These are phyloP conservation scores for Felis chaus DNA, from an alignment of 2,113 vertebrate species.

Conservation along the genomic window DNA sequence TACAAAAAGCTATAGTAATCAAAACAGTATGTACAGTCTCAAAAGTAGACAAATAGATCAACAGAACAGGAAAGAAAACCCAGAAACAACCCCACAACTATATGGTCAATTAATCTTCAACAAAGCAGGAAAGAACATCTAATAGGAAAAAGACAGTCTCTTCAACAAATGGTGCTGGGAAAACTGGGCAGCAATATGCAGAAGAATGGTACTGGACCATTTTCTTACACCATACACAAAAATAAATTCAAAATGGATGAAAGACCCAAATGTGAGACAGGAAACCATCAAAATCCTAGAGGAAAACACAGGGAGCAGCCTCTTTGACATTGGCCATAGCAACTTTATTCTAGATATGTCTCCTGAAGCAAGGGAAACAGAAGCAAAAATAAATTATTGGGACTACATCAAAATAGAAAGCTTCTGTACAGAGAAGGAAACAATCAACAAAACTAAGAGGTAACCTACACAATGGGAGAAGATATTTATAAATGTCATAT, in stretches of 20 bases:
- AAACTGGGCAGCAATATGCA: background rate
- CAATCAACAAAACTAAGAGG: background rate
- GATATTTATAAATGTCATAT: background rate
- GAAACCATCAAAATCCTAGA: background rate
- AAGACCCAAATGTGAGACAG: background rate
- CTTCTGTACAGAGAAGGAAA: background rate
- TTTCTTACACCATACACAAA: background rate
- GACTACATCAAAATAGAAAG: background rate
- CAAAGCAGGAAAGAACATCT: background rate
- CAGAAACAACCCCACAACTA: background rate
- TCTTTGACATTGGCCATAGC: background rate
- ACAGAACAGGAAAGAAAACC: background rate
- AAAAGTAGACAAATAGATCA: background rate
- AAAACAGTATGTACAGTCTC: background rate
- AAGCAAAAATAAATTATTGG: background rate
- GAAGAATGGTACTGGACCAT: background rate
- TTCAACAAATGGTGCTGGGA: background rate
- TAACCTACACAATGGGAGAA: background rate
- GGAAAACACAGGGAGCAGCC: background rate
- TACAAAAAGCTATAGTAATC: background rate
- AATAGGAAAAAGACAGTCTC: background rate
- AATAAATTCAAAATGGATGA: background rate
- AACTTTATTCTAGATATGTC: background rate
- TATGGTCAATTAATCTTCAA: background rate
- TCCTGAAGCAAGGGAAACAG: background rate